Percentiles rank a stretch among this genome's conserved stretches.
Evolutionary conservation across 2,113 vertebrate genomes (phyloP).

Genomic region (Alexandromys fortis): DNA sequence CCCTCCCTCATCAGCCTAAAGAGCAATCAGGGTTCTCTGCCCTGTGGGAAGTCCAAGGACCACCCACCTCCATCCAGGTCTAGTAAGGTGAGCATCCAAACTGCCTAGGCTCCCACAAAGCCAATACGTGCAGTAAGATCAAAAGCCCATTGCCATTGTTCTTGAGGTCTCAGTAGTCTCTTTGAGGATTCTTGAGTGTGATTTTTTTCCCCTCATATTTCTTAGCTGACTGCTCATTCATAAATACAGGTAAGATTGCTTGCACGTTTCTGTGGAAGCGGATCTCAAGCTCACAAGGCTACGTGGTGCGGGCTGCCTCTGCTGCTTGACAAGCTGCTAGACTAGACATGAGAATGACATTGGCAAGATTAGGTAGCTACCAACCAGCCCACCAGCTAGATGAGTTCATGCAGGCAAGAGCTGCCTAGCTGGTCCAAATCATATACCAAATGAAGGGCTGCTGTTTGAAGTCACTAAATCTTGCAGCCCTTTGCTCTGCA

Average conservation of each 20-base stretch:
- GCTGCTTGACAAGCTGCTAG: background rate
- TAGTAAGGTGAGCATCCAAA: too few species aligned
- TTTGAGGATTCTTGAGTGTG: background rate
- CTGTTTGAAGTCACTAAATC: background rate
- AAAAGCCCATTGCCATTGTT: too few species aligned
- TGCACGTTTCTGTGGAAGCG: background rate
- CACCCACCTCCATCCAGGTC: too few species aligned
- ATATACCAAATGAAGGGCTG: background rate
- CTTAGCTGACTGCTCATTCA: background rate
- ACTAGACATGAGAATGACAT: background rate
- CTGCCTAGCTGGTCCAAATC: background rate
- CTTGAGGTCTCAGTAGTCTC: too few species aligned
- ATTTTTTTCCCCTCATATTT: background rate
- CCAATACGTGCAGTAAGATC: too few species aligned
- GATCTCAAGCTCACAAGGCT: background rate
- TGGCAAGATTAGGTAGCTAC: background rate
- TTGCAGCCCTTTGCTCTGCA: background rate
- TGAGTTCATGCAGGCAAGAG: background rate
- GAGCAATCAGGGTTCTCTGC: too few species aligned
- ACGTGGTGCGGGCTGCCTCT: background rate
- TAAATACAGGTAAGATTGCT: background rate
- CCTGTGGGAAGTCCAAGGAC: too few species aligned
- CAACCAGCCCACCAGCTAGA: background rate
- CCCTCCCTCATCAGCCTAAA: too few species aligned
- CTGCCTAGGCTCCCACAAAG: too few species aligned